Conservation (phyloP, 2,888 invertebrate species). For the Yponomeuta plumbellus region DNA sequence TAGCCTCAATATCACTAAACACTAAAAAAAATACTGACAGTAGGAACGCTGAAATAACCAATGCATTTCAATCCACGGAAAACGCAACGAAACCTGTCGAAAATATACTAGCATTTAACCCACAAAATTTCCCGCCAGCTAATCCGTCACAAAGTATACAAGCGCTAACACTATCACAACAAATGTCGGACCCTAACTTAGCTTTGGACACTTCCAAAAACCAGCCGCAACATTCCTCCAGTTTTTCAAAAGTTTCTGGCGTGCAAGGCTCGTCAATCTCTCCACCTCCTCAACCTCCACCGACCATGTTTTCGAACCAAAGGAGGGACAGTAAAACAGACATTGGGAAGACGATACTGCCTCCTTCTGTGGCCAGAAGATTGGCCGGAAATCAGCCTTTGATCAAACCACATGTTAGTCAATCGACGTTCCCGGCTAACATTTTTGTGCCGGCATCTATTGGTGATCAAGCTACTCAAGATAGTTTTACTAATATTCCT, state of each 20-base stretch:
- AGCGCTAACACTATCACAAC: neutral
- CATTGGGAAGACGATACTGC: conserved; percentile 49
- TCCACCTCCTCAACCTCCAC: too few relatives aligned
- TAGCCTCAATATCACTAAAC: neutral
- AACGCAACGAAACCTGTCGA: neutral
- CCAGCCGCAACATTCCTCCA: neutral
- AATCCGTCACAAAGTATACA: neutral
- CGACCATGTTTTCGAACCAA: conserved; percentile 54
- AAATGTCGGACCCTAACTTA: neutral
- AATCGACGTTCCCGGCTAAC: conserved; percentile 34
- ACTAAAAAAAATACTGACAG: neutral
- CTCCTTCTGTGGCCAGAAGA: conserved; percentile 63
- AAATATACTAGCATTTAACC: conserved; percentile 14
- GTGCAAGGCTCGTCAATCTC: conserved; percentile 36
- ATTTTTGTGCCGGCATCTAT: conserved; percentile 49
- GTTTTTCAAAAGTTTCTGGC: neutral
- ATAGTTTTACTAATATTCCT: neutral
- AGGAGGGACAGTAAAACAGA: conserved; percentile 34
- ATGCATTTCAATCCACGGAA: neutral
- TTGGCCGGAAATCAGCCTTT: conserved; percentile 52
- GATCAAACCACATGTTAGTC: conserved; percentile 39
- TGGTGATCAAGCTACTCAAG: conserved; percentile 12
- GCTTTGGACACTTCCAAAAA: neutral
- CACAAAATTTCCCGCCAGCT: conserved; percentile 14
- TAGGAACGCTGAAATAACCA: neutral